Evolutionary conservation across 92 coral and sea anemone species (phyloP).

Genomic region (Metridium senile): DNA sequence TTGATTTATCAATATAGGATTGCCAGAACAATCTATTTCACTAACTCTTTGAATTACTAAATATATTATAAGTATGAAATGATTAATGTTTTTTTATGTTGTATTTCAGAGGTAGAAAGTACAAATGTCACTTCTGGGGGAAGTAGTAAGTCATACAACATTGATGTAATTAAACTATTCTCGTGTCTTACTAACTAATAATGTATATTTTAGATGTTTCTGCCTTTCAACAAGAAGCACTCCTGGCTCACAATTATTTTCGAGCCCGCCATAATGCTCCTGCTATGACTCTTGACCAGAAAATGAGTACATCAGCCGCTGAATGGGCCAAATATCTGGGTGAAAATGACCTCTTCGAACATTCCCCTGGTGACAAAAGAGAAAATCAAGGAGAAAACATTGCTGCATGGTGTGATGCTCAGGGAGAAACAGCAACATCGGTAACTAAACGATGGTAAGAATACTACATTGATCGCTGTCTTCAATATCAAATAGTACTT

Average conservation of each 20-base stretch:
- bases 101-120: not conserved
- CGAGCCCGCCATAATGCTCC: conserved; percentile 78
- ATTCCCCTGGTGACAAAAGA: conserved; percentile 52
- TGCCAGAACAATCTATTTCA: no score
- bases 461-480: no score
- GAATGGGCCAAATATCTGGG: conserved; percentile 72
- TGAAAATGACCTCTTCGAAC: conserved; percentile 55
- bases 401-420: conserved; percentile 76
- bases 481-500: not conserved
- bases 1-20: no score
- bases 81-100: no score
- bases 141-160: no score
- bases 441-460: conserved; percentile 78
- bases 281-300: conserved; percentile 59
- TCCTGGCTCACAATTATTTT: conserved; percentile 71
- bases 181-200: no score
- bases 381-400: conserved; percentile 78
- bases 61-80: no score
- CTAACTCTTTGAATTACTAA: no score
- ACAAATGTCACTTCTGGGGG: no score
- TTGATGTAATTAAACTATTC: no score
- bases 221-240: conserved; percentile 39
- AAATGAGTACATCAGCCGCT: conserved; percentile 64
- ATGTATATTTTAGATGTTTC: no score
- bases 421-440: conserved; percentile 50